Base-by-base conservation (phyloP, 1,140 invertebrate genomes). In the Idris sp. region DNA sequence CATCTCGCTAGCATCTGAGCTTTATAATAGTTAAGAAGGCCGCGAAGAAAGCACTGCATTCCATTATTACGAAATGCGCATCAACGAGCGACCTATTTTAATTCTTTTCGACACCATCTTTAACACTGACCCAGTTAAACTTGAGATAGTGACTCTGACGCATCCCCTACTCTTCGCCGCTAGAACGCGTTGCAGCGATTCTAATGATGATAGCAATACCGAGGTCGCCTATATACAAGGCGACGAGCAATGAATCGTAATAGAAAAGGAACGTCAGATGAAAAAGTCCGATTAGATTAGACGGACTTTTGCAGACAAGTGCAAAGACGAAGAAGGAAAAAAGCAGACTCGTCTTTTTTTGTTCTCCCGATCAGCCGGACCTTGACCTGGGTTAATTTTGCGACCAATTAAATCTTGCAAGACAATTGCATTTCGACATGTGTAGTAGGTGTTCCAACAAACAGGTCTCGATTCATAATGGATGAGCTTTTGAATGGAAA, bases 21-120 rank as follows among this genome's bases (percentile, higher is more conserved):
- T 43, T 80, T 77, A 77, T 83, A 79, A 80, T 83, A 83, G 83
- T 71, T 64, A 7, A 56, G 80, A 84, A 84, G 83, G 82, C 82
- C 82, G 71, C 48, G 79, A 83, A 84, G 83, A 84, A 84, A 84
- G 82, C 79, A 77, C 75, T 51, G 30, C 61, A 68, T 75, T 74
- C 15, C 67, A 73, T 77, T 64, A 62, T 81, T 80, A 81, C 79
- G 77, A 81, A 77, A 81, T 68, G 62, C 61, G 61, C 80, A 73
- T 73, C 73, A 69, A 9, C 71, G 74, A 75, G 65, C 78, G 82
- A 82, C 83, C 83, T 78, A 83, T 84, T 83, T 83, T 56, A 72
- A 74, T 77, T 75, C 77, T 80, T 81, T 77, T 81, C 77, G 77
- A 81, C 76, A 78, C 72, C 79, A 76, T 67, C 71, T 72, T 59